Base-by-base conservation (phyloP, 2,888 invertebrate genomes). In the Oscheius sp. region DNA sequence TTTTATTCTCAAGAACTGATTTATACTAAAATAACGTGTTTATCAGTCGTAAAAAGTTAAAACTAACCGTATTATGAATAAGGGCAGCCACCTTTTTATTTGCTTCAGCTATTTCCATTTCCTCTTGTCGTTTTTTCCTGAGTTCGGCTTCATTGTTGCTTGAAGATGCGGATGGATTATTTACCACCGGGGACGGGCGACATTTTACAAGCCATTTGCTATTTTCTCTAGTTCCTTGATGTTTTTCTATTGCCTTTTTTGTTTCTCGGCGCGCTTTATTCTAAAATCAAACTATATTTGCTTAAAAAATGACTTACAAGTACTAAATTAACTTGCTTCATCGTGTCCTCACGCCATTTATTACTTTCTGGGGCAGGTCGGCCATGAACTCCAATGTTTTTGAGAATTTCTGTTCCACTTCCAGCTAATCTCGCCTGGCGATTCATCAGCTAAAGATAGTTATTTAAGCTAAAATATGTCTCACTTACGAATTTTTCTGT, bases 321-420 rank as follows among this genome's bases (percentile, higher is more conserved):
- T 3, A 27, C n/a, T 3, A 4, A 10, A 15, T 45, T 27, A 27
- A 61, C 61, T 27, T 61, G 25, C 12, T 61, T n/a, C 2, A 25
- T 25, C 8, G 61, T 61, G n/a, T 61, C 45, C 15, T 10, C 17
- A 20, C 61, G 25, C 61, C 61, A 61, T 17, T 8, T 42, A 31
- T 61, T 61, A 6, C 31, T 20, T 25, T 39, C n/a, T 15, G 61
- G 27, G 5, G 29, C n/a, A 25, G 45, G 61, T 6, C 27, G 15
- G n/a, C 61, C 61, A n/a, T n/a, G 10, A 6, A 42, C n/a, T n/a
- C 61, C 61, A 29, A 61, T 10, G 17, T 29, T 10, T n/a, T 61
- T 29, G 29, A 61, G 31, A 12, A 61, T 15, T n/a, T 15, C 20
- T 15, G 29, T 20, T 42, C 45, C 61, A 8, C n/a, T n/a, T 39